Conservation (phyloP, 2,888 invertebrate species). For the Tetanocera ferruginea region DNA sequence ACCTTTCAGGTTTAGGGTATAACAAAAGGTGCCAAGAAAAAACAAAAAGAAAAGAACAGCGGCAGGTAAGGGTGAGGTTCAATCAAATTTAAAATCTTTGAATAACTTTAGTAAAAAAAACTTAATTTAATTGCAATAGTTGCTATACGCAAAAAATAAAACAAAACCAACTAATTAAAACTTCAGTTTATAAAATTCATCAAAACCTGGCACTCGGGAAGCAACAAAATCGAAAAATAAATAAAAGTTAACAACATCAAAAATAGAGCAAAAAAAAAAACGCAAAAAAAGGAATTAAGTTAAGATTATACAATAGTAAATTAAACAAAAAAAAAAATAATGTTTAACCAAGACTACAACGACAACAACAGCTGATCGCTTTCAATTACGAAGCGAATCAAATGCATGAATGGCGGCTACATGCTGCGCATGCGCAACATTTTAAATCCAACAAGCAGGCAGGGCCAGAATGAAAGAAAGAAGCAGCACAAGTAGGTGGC, state of each 20-base stretch:
- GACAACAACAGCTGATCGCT: conserved; percentile 16
- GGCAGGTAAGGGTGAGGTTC: no score
- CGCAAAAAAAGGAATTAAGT: background rate
- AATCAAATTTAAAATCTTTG: no score
- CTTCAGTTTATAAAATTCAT: background rate
- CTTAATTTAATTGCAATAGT: no score
- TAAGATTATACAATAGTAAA: background rate
- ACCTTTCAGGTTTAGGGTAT: no score
- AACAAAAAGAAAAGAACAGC: background rate
- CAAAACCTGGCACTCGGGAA: background rate
- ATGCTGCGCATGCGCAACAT: conserved; percentile 20
- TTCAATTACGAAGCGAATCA: conserved; percentile 20
- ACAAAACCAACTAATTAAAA: background rate
- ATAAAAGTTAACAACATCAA: background rate
- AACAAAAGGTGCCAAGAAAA: background rate
- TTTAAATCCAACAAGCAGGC: background rate
- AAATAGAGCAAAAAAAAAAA: background rate
- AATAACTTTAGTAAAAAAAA: no score
- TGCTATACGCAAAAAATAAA: no score
- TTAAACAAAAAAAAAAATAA: background rate
- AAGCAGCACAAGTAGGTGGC: background rate
- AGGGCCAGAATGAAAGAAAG: background rate
- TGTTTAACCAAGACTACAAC: background rate
- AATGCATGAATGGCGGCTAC: background rate
- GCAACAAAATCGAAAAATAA: conserved; percentile 8